A percentile compares a stretch with the other conserved stretches of the same genome.
Evolutionary conservation across 2,888 invertebrate genomes (phyloP).

Genomic region (Zhengitettix transpicula): DNA sequence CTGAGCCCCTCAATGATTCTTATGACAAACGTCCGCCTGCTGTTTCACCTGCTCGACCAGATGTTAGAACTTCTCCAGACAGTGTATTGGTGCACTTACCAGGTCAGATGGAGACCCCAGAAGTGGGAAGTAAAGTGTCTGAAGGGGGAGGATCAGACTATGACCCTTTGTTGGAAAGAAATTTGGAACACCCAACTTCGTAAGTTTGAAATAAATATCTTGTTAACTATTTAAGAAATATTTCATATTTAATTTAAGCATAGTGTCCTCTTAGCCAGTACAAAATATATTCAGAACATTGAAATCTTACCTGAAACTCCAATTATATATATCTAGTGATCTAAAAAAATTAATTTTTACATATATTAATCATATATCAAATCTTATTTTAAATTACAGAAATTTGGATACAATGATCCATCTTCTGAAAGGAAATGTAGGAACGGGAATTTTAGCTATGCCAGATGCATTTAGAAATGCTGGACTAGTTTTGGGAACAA

Average conservation of each 20-base stretch:
- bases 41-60: conserved; percentile 19
- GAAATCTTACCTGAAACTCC: neutral
- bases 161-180: conserved; percentile 48
- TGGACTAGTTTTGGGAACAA: conserved; percentile 68
- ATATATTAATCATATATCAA: conserved; percentile 14
- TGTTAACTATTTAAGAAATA: neutral
- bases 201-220: conserved; percentile 31
- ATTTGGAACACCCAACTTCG: conserved; percentile 61
- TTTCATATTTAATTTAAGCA: neutral
- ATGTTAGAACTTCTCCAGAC: conserved; percentile 27
- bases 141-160: conserved; percentile 19
- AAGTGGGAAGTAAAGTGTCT: conserved; percentile 2
- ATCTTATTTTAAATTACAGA: conserved; percentile 19
- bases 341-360: conserved; percentile 10
- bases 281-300: neutral
- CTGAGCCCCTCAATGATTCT: conserved; percentile 15
- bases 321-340: neutral
- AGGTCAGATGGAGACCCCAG: conserved; percentile 4
- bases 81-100: conserved; percentile 25
- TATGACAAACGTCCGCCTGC: conserved; percentile 11
- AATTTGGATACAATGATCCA: conserved; percentile 40
- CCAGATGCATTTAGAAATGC: conserved; percentile 87
- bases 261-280: neutral
- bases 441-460: conserved; percentile 94
- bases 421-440: conserved; percentile 48